Evolutionary conservation across 2,113 vertebrate species (phyloP).

Genomic region (Mandrillus leucophaeus): DNA sequence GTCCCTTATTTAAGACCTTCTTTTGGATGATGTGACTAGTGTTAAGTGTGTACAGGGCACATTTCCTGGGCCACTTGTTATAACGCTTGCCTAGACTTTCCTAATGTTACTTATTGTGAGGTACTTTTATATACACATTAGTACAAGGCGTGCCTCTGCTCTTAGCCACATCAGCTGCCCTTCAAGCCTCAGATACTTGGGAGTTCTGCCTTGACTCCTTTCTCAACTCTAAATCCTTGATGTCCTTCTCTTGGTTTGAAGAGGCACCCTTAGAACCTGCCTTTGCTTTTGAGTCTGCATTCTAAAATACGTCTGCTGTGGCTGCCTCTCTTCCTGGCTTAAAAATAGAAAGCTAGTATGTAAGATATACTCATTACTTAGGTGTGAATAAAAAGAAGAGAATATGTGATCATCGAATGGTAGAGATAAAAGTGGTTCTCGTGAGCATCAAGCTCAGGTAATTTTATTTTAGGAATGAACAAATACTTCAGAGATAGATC

Average conservation of each 20-base stretch:
- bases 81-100: background rate
- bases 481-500: background rate
- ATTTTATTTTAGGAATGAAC: background rate
- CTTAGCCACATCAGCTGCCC: background rate
- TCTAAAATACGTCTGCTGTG: background rate
- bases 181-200: background rate
- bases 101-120: fast-evolving
- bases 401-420: background rate
- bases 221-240: background rate
- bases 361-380: background rate
- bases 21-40: background rate
- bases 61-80: background rate
- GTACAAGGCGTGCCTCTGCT: background rate
- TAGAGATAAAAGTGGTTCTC: background rate
- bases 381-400: background rate
- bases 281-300: background rate
- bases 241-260: background rate
- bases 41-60: background rate
- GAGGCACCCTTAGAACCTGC: background rate
- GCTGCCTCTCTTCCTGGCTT: background rate
- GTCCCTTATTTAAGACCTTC: background rate
- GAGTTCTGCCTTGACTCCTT: background rate
- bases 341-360: background rate
- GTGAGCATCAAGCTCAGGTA: background rate
- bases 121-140: background rate